Conservation (phyloP, 2,797 vertebrate genomes). For the Dermochelys coriacea region DNA sequence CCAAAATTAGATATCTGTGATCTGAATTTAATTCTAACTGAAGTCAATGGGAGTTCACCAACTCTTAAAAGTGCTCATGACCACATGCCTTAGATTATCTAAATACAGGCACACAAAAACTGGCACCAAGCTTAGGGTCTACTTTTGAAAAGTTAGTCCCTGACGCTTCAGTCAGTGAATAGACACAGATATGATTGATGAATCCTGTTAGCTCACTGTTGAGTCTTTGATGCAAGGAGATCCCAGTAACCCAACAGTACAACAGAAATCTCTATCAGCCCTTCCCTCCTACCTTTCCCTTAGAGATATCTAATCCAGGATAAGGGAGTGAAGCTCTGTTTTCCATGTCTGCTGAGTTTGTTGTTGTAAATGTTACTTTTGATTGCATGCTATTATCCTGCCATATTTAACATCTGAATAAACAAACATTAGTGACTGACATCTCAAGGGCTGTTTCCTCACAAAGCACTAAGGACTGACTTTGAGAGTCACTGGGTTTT, state of each 20-base stretch:
- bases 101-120: neutral
- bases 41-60: too few relatives aligned
- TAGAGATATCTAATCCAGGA: neutral
- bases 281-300: neutral
- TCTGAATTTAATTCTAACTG: neutral
- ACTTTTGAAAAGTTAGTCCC: neutral
- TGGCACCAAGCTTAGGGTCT: neutral
- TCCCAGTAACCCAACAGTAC: neutral
- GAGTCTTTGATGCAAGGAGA: neutral
- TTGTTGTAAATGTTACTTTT: neutral
- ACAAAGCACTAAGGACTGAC: neutral
- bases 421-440: neutral
- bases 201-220: neutral
- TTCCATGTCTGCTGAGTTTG: neutral
- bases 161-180: neutral
- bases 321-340: neutral
- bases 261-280: neutral
- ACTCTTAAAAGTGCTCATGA: neutral
- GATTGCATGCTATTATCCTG: neutral
- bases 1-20: neutral
- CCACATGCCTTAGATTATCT: neutral
- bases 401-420: neutral
- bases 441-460: neutral
- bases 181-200: neutral
- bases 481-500: neutral